Conservation (phyloP, 35 echinoderm and acorn worm species). For the Ophioderma brevispina region DNA sequence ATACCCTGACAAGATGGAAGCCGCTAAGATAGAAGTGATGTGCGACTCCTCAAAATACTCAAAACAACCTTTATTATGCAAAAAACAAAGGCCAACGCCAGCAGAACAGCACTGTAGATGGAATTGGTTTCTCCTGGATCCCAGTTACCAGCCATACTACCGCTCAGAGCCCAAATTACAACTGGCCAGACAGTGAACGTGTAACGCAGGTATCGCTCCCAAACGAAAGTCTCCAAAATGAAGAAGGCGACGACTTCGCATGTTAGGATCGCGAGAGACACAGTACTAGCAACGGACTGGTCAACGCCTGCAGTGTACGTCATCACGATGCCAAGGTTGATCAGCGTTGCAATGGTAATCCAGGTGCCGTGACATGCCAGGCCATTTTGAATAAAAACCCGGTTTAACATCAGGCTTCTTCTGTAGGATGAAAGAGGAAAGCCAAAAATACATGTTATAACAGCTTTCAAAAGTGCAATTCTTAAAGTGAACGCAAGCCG, state of each 20-base stretch:
- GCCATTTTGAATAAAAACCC: constrained; percentile 86
- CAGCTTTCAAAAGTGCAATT: too few relatives aligned
- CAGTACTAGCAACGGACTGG: constrained; percentile 35
- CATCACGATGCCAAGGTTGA: constrained; percentile 80
- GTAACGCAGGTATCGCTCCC: constrained; percentile 78
- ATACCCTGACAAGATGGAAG: too few relatives aligned
- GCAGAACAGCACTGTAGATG: constrained; percentile 23
- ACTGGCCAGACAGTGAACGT: constrained; percentile 75
- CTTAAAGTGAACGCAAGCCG: too few relatives aligned
- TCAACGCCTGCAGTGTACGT: constrained; percentile 44
- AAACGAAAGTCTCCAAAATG: constrained; percentile 61
- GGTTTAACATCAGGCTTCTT: constrained; percentile 36
- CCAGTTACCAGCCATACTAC: constrained; percentile 63
- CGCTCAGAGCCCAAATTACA: constrained; percentile 68
- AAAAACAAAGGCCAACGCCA: neutral
- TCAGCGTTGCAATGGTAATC: constrained; percentile 80
- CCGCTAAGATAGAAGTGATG: neutral
- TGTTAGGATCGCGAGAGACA: constrained; percentile 64
- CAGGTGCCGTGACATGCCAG: constrained; percentile 82
- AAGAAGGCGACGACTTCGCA: constrained; percentile 69
- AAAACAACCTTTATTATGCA: constrained; percentile 44
- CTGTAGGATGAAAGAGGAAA: constrained; percentile 45
- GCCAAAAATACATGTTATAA: constrained; percentile 6
- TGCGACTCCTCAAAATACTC: neutral
- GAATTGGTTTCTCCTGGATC: constrained; percentile 11